These are phyloP conservation scores for Tachysurus fulvidraco DNA, from an alignment of 2,113 vertebrate genomes.

Conservation along the genomic window DNA sequence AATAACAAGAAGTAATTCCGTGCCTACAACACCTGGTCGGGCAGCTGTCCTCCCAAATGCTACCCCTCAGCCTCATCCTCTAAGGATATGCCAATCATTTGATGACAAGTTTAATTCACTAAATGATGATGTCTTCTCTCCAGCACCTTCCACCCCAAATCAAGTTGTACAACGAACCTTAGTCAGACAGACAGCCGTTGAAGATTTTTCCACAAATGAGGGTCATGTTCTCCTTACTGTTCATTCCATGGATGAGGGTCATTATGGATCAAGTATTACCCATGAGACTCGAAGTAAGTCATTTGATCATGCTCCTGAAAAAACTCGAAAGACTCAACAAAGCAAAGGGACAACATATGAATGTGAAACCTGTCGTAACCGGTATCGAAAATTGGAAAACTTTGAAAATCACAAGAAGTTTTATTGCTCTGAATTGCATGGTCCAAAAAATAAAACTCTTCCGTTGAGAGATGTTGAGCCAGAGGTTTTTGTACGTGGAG, in stretches of 20 bases:
- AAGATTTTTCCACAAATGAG: constrained; percentile 85
- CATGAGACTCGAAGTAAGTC: constrained; percentile 83
- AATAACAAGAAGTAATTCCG: constrained; percentile 97
- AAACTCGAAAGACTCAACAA: constrained; percentile 84
- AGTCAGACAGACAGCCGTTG: constrained; percentile 90
- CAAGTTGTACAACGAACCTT: constrained; percentile 86
- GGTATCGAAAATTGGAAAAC: constrained; percentile 94
- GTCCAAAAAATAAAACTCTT: constrained; percentile 89
- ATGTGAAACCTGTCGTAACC: constrained; percentile 95
- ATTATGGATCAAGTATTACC: constrained; percentile 70
- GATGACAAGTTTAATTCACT: constrained; percentile 91
- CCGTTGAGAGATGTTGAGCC: constrained; percentile 80
- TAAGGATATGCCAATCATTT: constrained; percentile 93
- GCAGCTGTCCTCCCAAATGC: constrained; percentile 84
- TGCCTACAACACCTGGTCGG: constrained; percentile 90
- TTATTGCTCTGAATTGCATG: constrained; percentile 96
- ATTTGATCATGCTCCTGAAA: constrained; percentile 79
- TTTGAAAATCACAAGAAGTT: constrained; percentile 99
- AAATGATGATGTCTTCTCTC: constrained; percentile 91
- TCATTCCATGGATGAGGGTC: constrained; percentile 84
- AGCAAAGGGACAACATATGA: constrained; percentile 96
- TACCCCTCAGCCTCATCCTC: constrained; percentile 80
- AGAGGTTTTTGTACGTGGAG: constrained; percentile 69
- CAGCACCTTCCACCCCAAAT: constrained; percentile 82
- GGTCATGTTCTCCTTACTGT: constrained; percentile 75